A percentile compares a stretch with the other conserved stretches of the same genome.
Conservation (phyloP, 2,113 vertebrate species). For the Peromyscus polionotus region DNA sequence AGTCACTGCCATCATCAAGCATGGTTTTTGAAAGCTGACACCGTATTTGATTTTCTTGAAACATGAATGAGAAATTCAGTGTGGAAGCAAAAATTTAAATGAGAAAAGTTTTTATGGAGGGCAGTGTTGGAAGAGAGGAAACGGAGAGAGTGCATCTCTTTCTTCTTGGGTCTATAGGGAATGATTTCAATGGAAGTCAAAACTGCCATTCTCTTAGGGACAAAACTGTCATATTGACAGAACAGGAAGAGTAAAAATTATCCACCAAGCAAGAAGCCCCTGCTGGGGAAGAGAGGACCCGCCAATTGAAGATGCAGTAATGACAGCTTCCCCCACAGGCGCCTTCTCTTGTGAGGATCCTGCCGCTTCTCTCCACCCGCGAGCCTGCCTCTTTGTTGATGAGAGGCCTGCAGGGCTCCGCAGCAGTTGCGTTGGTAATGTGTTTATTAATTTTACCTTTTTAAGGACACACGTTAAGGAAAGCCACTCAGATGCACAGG, state of each 20-base stretch:
- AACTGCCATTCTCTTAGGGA: constrained; percentile 73
- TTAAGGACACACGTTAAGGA: constrained; percentile 69
- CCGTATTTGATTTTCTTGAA: constrained; percentile 17
- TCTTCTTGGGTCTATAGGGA: constrained; percentile 44
- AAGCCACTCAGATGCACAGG: constrained; percentile 50
- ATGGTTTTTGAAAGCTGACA: constrained; percentile 47
- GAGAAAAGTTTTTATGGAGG: constrained; percentile 54
- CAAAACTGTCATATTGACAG: constrained; percentile 77
- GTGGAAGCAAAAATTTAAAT: constrained; percentile 64
- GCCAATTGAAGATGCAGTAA: constrained; percentile 78
- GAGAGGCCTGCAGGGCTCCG: constrained; percentile 83
- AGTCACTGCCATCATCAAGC: constrained; percentile 54
- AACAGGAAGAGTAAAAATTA: constrained; percentile 82
- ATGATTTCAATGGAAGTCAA: constrained; percentile 76
- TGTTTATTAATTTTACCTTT: constrained; percentile 79
- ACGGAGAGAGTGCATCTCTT: not conserved
- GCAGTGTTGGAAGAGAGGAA: not conserved
- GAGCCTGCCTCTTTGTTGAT: constrained; percentile 77
- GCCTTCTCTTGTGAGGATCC: constrained; percentile 82
- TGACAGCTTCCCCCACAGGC: constrained; percentile 81
- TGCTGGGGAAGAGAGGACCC: constrained; percentile 85
- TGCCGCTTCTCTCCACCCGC: constrained; percentile 71
- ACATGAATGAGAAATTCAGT: constrained; percentile 62
- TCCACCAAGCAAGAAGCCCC: constrained; percentile 79
- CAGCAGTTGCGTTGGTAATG: constrained; percentile 78